Conservation (phyloP, 2,797 vertebrate genomes). For the Thunnus albacares region DNA sequence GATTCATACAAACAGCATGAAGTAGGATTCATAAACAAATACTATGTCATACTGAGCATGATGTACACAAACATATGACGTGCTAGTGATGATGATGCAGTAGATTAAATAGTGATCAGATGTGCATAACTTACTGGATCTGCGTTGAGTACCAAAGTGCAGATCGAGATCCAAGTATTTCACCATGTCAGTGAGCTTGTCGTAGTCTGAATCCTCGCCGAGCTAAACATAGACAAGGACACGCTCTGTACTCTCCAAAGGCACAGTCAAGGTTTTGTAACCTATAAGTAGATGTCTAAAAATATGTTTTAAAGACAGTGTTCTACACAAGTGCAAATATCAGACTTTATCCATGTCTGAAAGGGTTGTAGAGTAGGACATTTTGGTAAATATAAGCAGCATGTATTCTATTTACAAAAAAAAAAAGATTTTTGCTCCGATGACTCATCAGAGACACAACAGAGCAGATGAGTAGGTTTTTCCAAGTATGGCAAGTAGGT, state of each 20-base stretch:
- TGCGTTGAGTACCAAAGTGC: constrained; percentile 96
- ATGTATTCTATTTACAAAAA: constrained; percentile 42
- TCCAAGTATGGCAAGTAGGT: constrained; percentile 56
- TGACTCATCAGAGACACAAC: constrained; percentile 69
- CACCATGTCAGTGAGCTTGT: constrained; percentile 99
- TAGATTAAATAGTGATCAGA: not conserved
- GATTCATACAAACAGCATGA: not conserved
- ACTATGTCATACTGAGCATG: not conserved
- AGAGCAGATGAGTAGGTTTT: constrained; percentile 37
- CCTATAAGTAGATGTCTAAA: not conserved
- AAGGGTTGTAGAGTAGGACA: not conserved
- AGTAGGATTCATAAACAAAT: not conserved
- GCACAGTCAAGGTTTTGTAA: constrained; percentile 9
- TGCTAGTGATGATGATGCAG: not conserved
- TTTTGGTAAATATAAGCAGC: constrained; percentile 3
- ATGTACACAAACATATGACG: not conserved
- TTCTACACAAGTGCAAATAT: not conserved
- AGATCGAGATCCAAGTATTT: constrained; percentile 97
- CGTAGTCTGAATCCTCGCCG: constrained; percentile 95
- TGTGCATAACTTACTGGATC: constrained; percentile 89
- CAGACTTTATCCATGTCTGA: not conserved
- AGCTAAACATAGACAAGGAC: constrained; percentile 85
- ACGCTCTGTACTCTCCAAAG: constrained; percentile 24
- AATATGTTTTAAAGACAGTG: not conserved
- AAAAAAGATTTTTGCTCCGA: constrained; percentile 1